These are phyloP conservation scores for Listronotus oregonensis DNA, from an alignment of 1,140 invertebrate species.

Conservation along the genomic window DNA sequence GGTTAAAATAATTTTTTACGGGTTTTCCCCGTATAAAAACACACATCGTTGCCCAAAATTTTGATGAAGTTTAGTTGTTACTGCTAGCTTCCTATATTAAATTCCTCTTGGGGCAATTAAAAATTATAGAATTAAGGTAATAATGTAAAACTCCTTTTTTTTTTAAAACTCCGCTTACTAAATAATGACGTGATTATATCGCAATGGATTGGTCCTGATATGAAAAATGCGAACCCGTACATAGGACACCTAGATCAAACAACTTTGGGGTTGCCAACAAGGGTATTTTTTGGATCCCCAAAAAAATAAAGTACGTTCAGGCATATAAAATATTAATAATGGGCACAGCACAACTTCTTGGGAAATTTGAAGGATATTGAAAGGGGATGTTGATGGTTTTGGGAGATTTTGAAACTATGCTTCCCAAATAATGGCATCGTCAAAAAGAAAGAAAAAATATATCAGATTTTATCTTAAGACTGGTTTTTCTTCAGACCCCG, in stretches of 20 bases:
- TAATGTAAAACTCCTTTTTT: not conserved
- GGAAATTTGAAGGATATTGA: conserved; percentile 64
- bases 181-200: conserved; percentile 85
- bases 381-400: conserved; percentile 72
- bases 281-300: conserved; percentile 81
- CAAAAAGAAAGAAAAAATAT: no score
- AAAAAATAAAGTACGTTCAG: conserved; percentile 71
- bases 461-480: no score
- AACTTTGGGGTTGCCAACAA: conserved; percentile 79
- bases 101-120: no score
- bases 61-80: no score
- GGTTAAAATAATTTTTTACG: no score
- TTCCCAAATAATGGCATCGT: no score
- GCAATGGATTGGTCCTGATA: conserved; percentile 86
- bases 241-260: conserved; percentile 90
- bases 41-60: no score
- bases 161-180: conserved; percentile 66
- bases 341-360: conserved; percentile 72
- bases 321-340: conserved; percentile 69
- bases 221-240: conserved; percentile 85
- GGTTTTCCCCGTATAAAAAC: not conserved
- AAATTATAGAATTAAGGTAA: no score
- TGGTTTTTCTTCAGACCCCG: no score
- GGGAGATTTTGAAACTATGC: conserved; percentile 79
- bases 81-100: no score